Percentiles rank a stretch among this genome's conserved stretches.
Evolutionary conservation across 2,888 invertebrate species (phyloP).

Genomic region (Eupithecia pulchellata): DNA sequence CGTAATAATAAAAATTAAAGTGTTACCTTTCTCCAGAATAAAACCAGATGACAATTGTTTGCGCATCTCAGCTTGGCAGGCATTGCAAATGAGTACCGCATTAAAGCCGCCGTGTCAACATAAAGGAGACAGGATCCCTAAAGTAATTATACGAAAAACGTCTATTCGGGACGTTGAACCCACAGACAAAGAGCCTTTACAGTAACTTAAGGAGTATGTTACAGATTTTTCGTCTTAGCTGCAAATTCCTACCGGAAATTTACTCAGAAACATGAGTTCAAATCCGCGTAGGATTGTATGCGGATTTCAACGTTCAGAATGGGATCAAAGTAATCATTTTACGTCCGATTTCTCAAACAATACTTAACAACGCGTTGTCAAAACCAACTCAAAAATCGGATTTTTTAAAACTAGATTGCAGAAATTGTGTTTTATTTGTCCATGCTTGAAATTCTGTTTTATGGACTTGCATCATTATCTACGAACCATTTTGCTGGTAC

Average conservation of each 20-base stretch:
- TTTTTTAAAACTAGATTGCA: no score
- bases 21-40: not conserved
- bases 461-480: no score
- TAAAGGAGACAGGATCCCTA: slow-evolving; percentile 53
- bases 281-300: no score
- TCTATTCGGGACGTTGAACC: slow-evolving; percentile 47
- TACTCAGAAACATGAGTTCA: slow-evolving; percentile 1
- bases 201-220: slow-evolving; percentile 25
- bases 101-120: slow-evolving; percentile 55
- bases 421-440: no score
- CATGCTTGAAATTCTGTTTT: no score
- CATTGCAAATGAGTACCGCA: slow-evolving; percentile 51
- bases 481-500: no score
- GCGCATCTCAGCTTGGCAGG: slow-evolving; percentile 45
- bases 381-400: no score
- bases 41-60: slow-evolving; percentile 36
- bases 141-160: slow-evolving; percentile 60
- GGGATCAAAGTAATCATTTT: not conserved
- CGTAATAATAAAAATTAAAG: not conserved
- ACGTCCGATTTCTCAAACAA: not conserved
- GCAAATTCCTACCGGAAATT: not conserved
- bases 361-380: not conserved
- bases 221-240: slow-evolving; percentile 30
- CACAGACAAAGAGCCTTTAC: slow-evolving; percentile 39
- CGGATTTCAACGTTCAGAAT: not conserved